Evolutionary conservation across 2,797 vertebrate genomes (phyloP).

Genomic region (Antennarius maculatus): DNA sequence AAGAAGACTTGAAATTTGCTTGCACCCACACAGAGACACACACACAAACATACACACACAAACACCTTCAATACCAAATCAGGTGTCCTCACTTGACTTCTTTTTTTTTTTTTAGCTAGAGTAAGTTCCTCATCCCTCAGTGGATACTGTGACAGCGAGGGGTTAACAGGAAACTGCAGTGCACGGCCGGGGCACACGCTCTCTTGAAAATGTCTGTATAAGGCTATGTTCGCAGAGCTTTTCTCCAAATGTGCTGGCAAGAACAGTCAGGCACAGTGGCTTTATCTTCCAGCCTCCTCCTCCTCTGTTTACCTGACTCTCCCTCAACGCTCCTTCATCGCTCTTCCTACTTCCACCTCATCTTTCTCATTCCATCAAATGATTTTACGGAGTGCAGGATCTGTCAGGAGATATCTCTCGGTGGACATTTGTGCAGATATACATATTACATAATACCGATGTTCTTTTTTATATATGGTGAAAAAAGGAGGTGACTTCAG

Average conservation of each 20-base stretch:
- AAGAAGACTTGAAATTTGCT: slow-evolving; percentile 1
- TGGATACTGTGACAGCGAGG: slow-evolving; percentile 48
- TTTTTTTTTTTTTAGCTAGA: not conserved
- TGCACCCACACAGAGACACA: not conserved
- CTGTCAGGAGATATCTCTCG: slow-evolving; percentile 8
- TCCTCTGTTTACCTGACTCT: slow-evolving; percentile 62
- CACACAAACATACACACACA: not conserved
- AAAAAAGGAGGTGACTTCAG: not conserved
- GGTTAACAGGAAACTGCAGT: slow-evolving; percentile 82
- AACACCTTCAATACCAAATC: no score
- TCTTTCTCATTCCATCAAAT: slow-evolving; percentile 5
- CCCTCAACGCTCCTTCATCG: slow-evolving; percentile 30
- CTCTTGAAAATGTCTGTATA: slow-evolving; percentile 83
- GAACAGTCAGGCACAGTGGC: slow-evolving; percentile 78
- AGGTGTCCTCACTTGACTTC: not conserved
- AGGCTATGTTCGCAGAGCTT: slow-evolving; percentile 73
- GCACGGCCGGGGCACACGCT: slow-evolving; percentile 50
- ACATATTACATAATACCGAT: slow-evolving; percentile 1
- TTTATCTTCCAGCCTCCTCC: slow-evolving; percentile 36
- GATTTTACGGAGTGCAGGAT: slow-evolving; percentile 13
- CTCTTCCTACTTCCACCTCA: slow-evolving; percentile 4
- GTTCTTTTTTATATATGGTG: not conserved
- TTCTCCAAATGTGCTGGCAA: slow-evolving; percentile 75
- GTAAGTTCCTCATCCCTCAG: slow-evolving; percentile 14
- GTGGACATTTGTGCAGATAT: slow-evolving; percentile 4